Evolutionary conservation across 2,888 invertebrate species (phyloP).

Genomic region (Agrochola macilenta): DNA sequence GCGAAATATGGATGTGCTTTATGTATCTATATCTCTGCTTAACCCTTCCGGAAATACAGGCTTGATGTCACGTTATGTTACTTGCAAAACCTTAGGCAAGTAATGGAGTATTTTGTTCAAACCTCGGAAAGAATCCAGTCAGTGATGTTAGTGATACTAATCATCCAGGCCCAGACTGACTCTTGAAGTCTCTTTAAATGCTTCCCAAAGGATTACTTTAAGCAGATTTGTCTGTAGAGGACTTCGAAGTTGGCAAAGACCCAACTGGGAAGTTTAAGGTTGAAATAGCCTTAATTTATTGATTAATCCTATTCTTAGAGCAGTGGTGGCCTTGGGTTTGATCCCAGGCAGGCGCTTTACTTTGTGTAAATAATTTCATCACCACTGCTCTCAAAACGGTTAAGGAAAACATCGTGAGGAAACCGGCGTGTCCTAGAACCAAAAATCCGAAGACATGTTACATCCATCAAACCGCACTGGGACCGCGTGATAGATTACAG

Average conservation of each 20-base stretch:
- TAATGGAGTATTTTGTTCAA: not conserved
- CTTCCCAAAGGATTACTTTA: constrained; percentile 16
- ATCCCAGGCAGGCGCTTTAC: too few relatives aligned
- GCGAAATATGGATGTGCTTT: not conserved
- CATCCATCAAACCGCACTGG: too few relatives aligned
- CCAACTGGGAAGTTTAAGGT: constrained; percentile 14
- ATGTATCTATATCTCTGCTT: not conserved
- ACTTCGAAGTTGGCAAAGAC: constrained; percentile 2
- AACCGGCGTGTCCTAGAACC: too few relatives aligned
- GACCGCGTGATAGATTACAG: too few relatives aligned
- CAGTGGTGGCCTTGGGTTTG: too few relatives aligned
- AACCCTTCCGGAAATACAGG: not conserved
- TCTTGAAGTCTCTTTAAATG: not conserved
- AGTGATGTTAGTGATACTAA: not conserved
- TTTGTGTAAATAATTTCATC: too few relatives aligned
- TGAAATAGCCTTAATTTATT: not conserved
- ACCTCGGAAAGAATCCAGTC: not conserved
- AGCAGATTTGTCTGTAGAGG: constrained; percentile 8
- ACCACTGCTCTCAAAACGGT: too few relatives aligned
- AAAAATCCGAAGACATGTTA: too few relatives aligned
- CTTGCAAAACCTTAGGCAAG: not conserved
- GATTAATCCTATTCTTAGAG: not conserved
- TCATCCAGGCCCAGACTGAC: not conserved
- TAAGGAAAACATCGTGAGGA: too few relatives aligned
- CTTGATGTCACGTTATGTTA: not conserved